Evolutionary conservation across 2,797 vertebrate genomes (phyloP), one percentile per base, ranked within the genome.

Genomic region (Mionectes olivaceus): DNA sequence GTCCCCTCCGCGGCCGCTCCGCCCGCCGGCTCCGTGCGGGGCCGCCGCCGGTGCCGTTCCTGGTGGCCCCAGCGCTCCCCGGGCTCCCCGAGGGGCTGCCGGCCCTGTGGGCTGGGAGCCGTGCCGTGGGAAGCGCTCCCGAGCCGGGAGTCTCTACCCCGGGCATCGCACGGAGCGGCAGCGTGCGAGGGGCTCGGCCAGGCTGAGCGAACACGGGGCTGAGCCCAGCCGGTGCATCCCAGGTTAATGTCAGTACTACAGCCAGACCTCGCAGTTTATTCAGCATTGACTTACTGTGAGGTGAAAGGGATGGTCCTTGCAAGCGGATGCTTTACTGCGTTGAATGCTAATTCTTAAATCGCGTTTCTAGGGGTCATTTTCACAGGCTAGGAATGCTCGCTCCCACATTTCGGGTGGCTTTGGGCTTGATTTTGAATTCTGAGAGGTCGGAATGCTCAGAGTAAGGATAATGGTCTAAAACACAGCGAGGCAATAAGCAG

Each of bases 151-250:
- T 60, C 23, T 41, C 11, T 10, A 3, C 6, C 28, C 32, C 9
- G 43, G 50, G 35, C 37, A 2, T 1, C 25, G 1, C 8, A 0
- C 18, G 47, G 61, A 11, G 35, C 30, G 53, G 5, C 12, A 30
- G 9, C 27, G 24, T 3, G 53, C 9, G 5, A 5, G 39, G 16
- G 37, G 70, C 70, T 79, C 46, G 33, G 24, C 3, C 27, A 5
- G 37, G 41, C 11, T 5, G 49, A 13, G 27, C 4, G 61, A 23
- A 79, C 53, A 35, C 1, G 63, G 80, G 55, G 52, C 78, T 67
- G 77, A 30, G 73, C 73, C 23, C 83, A 5, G 83, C 6, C 37
- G 0, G 53, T 7, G 82, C 59, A 47, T 53, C 60, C 49, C 81
- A 3, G 69, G 69, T 59, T 71, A 14, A 43, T 50, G 28, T 21